Base-by-base conservation (phyloP, 2,113 vertebrate species). In the Thalassarche chlororhynchos region DNA sequence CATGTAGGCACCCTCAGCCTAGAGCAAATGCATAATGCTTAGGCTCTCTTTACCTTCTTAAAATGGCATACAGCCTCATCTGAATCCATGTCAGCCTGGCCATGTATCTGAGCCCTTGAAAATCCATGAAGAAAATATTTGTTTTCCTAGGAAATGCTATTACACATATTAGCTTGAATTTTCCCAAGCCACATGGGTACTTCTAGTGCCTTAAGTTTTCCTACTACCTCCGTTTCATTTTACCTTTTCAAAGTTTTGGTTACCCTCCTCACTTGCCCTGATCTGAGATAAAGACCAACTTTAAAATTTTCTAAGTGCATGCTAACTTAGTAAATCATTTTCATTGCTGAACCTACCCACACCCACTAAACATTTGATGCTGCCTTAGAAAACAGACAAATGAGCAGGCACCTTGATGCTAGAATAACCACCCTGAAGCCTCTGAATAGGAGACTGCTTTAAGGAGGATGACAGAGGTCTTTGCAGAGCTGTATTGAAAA, bases 141-240 rank as follows among this genome's bases (percentile, higher is more conserved):
- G 3, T 47, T 79, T 80, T 28, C 42, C n/a, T 23, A 57, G 20
- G 18, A 69, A 87, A 72, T 25, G 4, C 18, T 25, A 5, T 0
- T 3, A 26, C 14, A 40, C 1, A 1, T 49, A 14, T 9, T 8
- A 36, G 17, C 34, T 6, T 9, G 10, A 46, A 14, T 12, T 17
- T 38, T 77, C 60, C 20, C 36, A 69, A 69, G 20, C 15, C 32
- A 25, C 2, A 1, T 15, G 7, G 31, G 11, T 68, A 25, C 13
- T 66, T 40, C 15, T 18, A 80, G 10, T 25, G 5, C 40, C 17
- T 51, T 5, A 28, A n/a, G 2, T 64, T 86, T 62, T 80, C 28
- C 17, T 49, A 13, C 13, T 20, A 34, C 5, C 5, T 79, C 14
- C 1, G 5, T 34, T 74, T 69, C 4, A 17, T 20, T 72, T 51